These are phyloP conservation scores for Agrenia bidenticulata DNA, from an alignment of 2,888 invertebrate genomes.

Conservation along the genomic window DNA sequence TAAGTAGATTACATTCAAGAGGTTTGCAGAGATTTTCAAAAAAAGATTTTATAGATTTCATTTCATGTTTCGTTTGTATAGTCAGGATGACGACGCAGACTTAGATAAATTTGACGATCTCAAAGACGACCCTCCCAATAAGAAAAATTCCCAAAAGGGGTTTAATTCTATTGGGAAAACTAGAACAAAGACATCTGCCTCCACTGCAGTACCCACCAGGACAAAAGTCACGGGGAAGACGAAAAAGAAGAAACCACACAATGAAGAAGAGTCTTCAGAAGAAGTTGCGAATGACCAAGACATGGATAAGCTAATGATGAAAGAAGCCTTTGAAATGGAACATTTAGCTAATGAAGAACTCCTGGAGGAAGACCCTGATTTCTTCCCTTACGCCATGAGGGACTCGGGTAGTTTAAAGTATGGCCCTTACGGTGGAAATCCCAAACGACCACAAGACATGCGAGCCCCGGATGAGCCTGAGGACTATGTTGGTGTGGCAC, in stretches of 20 bases:
- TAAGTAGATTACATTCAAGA: background rate
- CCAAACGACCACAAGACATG: background rate
- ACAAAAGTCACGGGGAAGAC: background rate
- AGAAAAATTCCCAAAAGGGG: background rate
- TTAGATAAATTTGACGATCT: background rate
- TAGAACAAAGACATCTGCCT: too few relatives aligned
- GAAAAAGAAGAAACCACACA: background rate
- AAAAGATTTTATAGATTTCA: too few relatives aligned
- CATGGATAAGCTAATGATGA: constrained; percentile 1
- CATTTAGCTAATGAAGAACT: constrained; percentile 41
- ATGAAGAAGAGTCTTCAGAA: background rate
- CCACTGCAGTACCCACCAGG: background rate
- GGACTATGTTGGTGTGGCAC: background rate
- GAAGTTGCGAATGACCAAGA: background rate
- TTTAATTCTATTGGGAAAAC: too few relatives aligned
- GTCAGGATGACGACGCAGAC: background rate
- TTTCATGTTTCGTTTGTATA: background rate
- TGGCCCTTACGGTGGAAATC: background rate
- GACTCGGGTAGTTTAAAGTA: too few relatives aligned
- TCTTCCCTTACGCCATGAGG: constrained; percentile 32
- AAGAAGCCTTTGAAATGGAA: constrained; percentile 28
- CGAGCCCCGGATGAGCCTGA: background rate
- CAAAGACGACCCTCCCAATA: background rate
- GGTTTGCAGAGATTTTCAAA: too few relatives aligned
- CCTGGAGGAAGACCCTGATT: constrained; percentile 37